Conservation (phyloP, 1,140 invertebrate species). For the Spodoptera litura region DNA sequence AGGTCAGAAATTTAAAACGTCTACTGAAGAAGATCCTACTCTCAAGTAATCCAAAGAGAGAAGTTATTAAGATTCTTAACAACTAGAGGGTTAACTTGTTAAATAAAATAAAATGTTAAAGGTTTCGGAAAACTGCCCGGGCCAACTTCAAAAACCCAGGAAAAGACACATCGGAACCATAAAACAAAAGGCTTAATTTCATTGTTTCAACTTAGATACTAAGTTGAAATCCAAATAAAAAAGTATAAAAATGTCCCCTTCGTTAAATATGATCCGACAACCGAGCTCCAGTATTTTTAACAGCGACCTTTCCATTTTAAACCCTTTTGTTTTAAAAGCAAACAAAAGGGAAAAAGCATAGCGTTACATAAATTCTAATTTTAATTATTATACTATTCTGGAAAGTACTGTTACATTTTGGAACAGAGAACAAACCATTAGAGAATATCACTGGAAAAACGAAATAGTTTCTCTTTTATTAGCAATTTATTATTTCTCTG, state of each 20-base stretch:
- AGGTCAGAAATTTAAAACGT: no score
- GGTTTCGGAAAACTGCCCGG: no score
- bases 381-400: conserved; percentile 17
- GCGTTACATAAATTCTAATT: conserved; percentile 9
- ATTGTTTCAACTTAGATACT: neutral
- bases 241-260: neutral
- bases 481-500: no score
- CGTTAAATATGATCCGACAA: conserved; percentile 18
- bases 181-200: neutral
- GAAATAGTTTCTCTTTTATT: no score
- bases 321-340: conserved; percentile 6
- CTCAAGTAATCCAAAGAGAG: no score
- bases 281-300: conserved; percentile 22
- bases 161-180: no score
- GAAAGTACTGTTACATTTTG: neutral
- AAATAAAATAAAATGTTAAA: no score
- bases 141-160: no score
- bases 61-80: no score
- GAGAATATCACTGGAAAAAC: no score
- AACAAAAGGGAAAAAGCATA: neutral
- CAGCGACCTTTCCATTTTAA: conserved; percentile 13
- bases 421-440: neutral
- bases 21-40: no score
- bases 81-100: no score
- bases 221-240: neutral